Base-by-base conservation (phyloP, 2,113 vertebrate genomes). In the Rhizomys pruinosus region DNA sequence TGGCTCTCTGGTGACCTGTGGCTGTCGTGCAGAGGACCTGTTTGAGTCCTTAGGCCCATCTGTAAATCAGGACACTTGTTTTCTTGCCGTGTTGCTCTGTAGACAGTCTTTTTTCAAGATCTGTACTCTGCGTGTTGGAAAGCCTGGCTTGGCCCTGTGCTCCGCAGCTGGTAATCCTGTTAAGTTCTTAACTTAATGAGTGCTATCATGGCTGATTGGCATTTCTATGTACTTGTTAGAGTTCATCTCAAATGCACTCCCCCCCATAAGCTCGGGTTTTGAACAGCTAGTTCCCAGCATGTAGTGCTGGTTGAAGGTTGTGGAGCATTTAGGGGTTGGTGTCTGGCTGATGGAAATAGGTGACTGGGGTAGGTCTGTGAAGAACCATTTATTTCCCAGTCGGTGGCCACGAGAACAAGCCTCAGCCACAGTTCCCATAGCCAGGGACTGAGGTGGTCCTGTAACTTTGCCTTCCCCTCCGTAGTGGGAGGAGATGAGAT, bases 51-150 rank as follows among this genome's bases (percentile, higher is more conserved):
- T 34, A 29, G 29, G 34, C 34, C 17, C 12, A 1, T 11, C 78
- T 27, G 29, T 29, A 44, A 7, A 23, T 8, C 1, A 11, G 11
- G 42, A 0, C 3, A 0, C 29, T 63, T 34, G 32, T 23, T 16
- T 17, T 25, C 66, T n/a, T 39, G 52, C 57, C 34, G 39, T 25
- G 23, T 2, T 2, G 7, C 66, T 29, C 10, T 17, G 34, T 16
- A 19, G 74, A 63, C 5, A 1, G 22, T 74, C 77, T 57, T 39
- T 42, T 55, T 13, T 29, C 16, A 20, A 29, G 10, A 10, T 15
- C n/a, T 2, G 1, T 16, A 5, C 11, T 17, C 8, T 23, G 17
- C 19, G 10, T 10, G 1, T 27, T 52, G 16, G 37, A 37, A 29
- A 29, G 5, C 8, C 11, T 10, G 4, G 2, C 5, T 15, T 85